phyloP scores from a whole-genome alignment of 1,140 invertebrate species.

The Cydia fagiglandana region DNA sequence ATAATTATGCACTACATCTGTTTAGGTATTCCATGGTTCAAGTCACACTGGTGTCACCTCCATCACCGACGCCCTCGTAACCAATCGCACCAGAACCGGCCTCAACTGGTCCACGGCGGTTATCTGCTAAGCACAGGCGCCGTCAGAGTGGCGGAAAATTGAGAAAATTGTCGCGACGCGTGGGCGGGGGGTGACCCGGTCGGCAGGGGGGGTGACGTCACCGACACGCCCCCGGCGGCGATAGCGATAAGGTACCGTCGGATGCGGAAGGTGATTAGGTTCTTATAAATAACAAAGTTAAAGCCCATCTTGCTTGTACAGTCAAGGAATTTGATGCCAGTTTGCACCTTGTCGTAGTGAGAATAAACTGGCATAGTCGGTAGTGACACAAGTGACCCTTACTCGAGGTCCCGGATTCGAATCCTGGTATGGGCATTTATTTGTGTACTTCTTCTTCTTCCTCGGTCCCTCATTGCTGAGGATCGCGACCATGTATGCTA shows the following conservation, averaged over 20 bases:
- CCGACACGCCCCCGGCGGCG: constrained; percentile 34
- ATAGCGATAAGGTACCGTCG: constrained; percentile 23
- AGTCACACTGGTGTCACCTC: neutral
- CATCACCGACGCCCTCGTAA: neutral
- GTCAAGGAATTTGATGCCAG: too few species aligned
- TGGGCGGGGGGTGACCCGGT: constrained; percentile 21
- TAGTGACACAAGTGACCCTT: too few species aligned
- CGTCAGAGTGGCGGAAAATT: constrained; percentile 63
- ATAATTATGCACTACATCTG: too few species aligned
- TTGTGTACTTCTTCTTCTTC: too few species aligned
- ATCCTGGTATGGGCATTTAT: too few species aligned
- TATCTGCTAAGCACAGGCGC: constrained; percentile 63
- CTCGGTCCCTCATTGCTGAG: too few species aligned
- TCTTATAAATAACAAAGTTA: neutral
- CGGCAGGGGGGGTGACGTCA: constrained; percentile 50
- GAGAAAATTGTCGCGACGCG: constrained; percentile 55
- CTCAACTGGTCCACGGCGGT: constrained; percentile 40
- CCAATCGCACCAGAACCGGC: neutral
- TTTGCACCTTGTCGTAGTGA: too few species aligned
- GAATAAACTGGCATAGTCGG: too few species aligned
- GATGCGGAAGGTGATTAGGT: neutral
- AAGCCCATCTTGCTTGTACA: too few species aligned
- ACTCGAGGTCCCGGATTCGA: too few species aligned
- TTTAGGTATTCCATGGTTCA: neutral
- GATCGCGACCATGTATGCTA: too few species aligned